These are phyloP conservation scores for Drosophila eugracilis DNA, from an alignment of 1,140 invertebrate species.

Conservation along the genomic window DNA sequence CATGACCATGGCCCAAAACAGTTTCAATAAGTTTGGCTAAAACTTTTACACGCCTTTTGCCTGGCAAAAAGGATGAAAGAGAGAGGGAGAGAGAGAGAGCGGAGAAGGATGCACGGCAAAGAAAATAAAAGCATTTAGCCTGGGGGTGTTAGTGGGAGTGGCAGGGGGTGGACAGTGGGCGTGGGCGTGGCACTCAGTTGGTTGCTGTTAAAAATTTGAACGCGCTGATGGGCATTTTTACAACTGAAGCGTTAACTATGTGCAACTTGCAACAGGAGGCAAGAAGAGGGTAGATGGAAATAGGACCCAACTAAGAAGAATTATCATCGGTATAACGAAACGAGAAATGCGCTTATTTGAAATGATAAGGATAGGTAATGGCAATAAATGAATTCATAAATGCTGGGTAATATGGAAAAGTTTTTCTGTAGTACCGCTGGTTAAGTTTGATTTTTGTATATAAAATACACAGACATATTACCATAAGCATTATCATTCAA, in stretches of 20 bases:
- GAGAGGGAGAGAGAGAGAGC: too few species aligned
- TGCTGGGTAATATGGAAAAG: too few species aligned
- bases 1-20: slow-evolving; percentile 74
- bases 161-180: slow-evolving; percentile 5
- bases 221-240: slow-evolving; percentile 80
- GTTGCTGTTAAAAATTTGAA: slow-evolving; percentile 72
- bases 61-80: slow-evolving; percentile 28
- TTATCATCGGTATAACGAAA: background rate
- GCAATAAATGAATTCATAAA: too few species aligned
- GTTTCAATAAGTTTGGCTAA: slow-evolving; percentile 78
- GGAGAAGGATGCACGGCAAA: slow-evolving; percentile 36
- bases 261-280: slow-evolving; percentile 53
- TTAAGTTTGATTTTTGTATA: too few species aligned
- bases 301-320: slow-evolving; percentile 2
- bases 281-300: slow-evolving; percentile 6
- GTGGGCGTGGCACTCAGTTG: slow-evolving; percentile 42
- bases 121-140: slow-evolving; percentile 64
- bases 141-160: slow-evolving; percentile 34
- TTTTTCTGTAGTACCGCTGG: too few species aligned
- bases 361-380: background rate
- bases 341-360: background rate
- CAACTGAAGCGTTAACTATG: slow-evolving; percentile 81
- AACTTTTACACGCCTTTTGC: slow-evolving; percentile 77
- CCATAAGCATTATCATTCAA: background rate
- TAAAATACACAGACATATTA: too few species aligned